Evolutionary conservation across 2,797 vertebrate species (phyloP).

Genomic region (Euphonia xanthogaster): DNA sequence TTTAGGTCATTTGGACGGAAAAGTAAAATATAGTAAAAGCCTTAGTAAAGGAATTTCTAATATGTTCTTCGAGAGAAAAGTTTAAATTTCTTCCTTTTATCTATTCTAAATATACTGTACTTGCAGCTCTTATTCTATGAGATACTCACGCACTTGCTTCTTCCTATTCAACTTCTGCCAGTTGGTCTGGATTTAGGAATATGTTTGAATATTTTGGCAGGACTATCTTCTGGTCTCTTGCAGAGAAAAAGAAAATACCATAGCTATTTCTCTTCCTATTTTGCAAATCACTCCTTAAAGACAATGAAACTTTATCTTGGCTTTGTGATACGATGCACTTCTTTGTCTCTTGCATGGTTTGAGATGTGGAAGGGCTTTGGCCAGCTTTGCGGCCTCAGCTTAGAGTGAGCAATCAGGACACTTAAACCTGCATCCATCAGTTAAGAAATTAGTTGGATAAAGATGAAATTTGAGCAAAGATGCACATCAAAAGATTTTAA

Average conservation of each 20-base stretch:
- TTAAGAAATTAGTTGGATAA: neutral
- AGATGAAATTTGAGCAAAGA: neutral
- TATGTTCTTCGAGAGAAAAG: neutral
- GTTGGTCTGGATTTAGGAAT: neutral
- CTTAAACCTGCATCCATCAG: neutral
- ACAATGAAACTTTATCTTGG: neutral
- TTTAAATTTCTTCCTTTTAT: neutral
- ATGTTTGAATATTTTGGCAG: neutral
- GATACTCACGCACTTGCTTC: neutral
- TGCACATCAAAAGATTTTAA: neutral
- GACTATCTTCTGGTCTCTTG: neutral
- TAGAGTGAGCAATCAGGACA: too few species aligned
- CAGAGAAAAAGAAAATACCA: neutral
- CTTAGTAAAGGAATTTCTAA: neutral
- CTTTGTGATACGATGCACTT: neutral
- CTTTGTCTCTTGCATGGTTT: neutral
- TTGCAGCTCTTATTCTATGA: neutral
- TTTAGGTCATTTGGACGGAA: neutral
- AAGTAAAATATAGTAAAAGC: neutral
- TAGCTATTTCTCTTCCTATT: neutral
- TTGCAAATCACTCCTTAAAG: neutral
- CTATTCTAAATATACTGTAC: neutral
- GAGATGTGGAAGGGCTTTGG: neutral
- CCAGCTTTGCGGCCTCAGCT: neutral
- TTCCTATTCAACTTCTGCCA: neutral